Base-by-base conservation (phyloP, 2,797 vertebrate genomes). In the Danio jaintianensis region DNA sequence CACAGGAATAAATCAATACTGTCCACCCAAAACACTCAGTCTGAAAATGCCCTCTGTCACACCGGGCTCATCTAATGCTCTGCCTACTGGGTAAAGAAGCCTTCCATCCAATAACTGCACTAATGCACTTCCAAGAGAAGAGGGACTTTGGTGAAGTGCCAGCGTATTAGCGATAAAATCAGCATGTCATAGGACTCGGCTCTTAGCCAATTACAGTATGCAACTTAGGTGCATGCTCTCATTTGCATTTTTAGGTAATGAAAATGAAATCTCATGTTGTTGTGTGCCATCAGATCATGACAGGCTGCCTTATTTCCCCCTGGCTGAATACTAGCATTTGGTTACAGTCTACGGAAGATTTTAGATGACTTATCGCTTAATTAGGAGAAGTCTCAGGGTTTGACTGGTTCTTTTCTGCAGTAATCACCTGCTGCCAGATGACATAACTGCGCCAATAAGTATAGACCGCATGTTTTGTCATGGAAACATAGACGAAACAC, bases 1-100 rank as follows among this genome's bases (percentile, higher is more conserved):
- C 58, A 45, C 78, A 36, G 22, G 40, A 72, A 72, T 72, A 72
- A 79, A 79, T 79, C 78, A 79, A 79, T 79, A 79, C 36, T 11
- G 61, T 79, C 48, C 48, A 79, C 58, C 56, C 48, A 29, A 79
- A 79, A 62, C 58, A 61, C 47, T 71, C 53, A 10, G 42, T 61
- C 58, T 78, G 43, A 78, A 69, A 69, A 69, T 72, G 45, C 68
- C 77, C 67, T 62, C 38, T 55, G 78, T 72, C 68, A 63, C 15
- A 20, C 68, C 45, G 48, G 20, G 12, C 69, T 64, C 78, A 45
- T 72, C 58, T 78, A 61, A 70, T 59, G 66, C 47, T 69, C 64
- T 59, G 11, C 22, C 45, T 61, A 69, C 66, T 42, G 36, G 20
- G 40, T 53, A 45, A 63, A 72, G 20, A 7, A 72, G 78, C 61